Base-by-base conservation (phyloP, 2,888 invertebrate genomes). In the Pseudococcus jackbeardsleyi region DNA sequence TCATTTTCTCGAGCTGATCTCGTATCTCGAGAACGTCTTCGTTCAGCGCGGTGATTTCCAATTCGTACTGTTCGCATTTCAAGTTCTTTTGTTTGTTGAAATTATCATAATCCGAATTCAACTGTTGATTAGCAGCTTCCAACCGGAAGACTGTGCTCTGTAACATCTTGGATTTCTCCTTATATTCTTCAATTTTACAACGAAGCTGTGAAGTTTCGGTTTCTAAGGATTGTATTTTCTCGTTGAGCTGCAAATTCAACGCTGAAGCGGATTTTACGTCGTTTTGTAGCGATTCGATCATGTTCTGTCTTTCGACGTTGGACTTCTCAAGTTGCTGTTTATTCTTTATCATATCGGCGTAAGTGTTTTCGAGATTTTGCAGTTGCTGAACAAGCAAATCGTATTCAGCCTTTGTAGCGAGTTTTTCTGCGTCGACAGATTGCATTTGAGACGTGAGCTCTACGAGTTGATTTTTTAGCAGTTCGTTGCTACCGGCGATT, bases 261-360 rank as follows among this genome's bases (percentile, higher is more conserved):
- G 19, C 11, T 9, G 79, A 46, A 11, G 46, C 79, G 19, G 46
- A 46, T 19, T 46, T 46, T 9, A 82, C 8, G 17, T 82, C 79
- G 11, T 39, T 33, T 82, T 88, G 50, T 15, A 88, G 33, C 4
- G 33, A 12, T 50, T 79, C 82, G n/a, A 88, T 82, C 26, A 19
- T 17, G 8, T 12, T 48, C n/a, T 33, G 48, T 15, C 42, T 19
- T 42, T 86, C 86, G 0, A 26, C 15, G 33, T 48, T 50, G 3
- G 15, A 22, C 77, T 82, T 79, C 39, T 88, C 48, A n/a, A 88
- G 48, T 72, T 72, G 72, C 6, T 72, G 33, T 17, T 72, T 72
- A 17, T 26, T 72, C 33, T 72, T 72, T 9, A 39, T 17, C 33
- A 72, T 72, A 39, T 72, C 72, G 6, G 72, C 17, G 17, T 72